Percentiles rank a stretch among this genome's conserved stretches.
phyloP scores from a whole-genome alignment of 2,888 invertebrate genomes.

The Lasius fuliginosus region DNA sequence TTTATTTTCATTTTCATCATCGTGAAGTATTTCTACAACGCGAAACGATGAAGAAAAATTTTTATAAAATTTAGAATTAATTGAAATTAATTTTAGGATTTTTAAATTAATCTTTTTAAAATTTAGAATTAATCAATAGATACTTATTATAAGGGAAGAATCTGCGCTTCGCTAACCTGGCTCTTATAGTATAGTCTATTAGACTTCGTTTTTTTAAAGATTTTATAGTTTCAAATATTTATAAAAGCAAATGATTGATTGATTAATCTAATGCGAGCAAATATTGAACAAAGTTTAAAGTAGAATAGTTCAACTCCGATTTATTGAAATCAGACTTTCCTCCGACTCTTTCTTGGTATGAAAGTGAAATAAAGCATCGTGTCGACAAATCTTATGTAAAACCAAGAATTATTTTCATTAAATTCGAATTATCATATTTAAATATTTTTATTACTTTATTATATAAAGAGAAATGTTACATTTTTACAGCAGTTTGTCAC shows the following conservation, averaged over 20 bases:
- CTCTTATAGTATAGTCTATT: too few species aligned
- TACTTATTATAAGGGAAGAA: too few species aligned
- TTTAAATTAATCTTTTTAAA: too few species aligned
- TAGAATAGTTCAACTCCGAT: neutral
- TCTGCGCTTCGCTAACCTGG: too few species aligned
- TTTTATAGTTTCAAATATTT: neutral
- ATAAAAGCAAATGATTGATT: neutral
- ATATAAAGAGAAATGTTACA: neutral
- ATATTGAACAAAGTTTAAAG: neutral
- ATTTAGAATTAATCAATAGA: too few species aligned
- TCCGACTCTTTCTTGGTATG: neutral
- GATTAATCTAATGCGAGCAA: neutral
- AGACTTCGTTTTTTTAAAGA: neutral
- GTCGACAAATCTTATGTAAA: too few species aligned
- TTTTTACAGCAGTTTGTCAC: neutral
- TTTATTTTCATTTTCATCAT: constrained; percentile 5
- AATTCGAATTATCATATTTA: neutral
- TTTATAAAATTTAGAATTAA: neutral
- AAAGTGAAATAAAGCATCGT: neutral
- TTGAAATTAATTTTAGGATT: too few species aligned
- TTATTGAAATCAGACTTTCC: neutral
- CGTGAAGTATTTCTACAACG: neutral
- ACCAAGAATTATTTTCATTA: neutral
- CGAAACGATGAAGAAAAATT: neutral
- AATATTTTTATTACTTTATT: neutral